These are phyloP conservation scores for Stenchaetothrips biformis DNA, from an alignment of 2,888 invertebrate species.

Conservation along the genomic window DNA sequence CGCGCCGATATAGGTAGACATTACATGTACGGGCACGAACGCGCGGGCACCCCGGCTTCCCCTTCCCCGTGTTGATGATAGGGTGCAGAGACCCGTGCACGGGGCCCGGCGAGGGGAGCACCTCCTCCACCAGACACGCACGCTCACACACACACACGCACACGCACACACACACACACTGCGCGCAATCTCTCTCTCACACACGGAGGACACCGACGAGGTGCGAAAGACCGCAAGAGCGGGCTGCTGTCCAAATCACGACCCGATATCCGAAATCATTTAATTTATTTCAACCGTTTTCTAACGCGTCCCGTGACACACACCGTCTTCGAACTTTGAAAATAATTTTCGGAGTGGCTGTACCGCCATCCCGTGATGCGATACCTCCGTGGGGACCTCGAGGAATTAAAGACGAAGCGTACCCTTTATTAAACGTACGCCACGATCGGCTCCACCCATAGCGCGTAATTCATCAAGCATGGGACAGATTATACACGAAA, in stretches of 20 bases:
- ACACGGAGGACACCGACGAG: not conserved
- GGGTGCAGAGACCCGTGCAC: not conserved
- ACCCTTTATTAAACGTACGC: slow-evolving; percentile 4
- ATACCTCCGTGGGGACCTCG: too few species aligned
- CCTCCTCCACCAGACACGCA: not conserved
- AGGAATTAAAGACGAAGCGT: too few species aligned
- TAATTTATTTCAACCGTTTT: too few species aligned
- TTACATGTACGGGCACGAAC: slow-evolving; percentile 22
- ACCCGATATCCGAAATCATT: too few species aligned
- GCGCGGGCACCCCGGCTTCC: not conserved
- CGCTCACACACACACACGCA: not conserved
- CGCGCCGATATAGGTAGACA: not conserved
- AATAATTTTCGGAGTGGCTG: too few species aligned
- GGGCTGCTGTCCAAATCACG: too few species aligned
- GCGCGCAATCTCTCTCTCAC: not conserved
- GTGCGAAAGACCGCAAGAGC: not conserved
- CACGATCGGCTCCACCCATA: slow-evolving; percentile 10
- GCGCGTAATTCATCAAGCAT: slow-evolving; percentile 3
- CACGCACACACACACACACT: not conserved
- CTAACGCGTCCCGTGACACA: too few species aligned
- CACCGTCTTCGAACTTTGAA: too few species aligned
- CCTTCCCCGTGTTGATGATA: not conserved
- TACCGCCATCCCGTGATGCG: too few species aligned
- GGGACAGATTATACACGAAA: slow-evolving; percentile 16
- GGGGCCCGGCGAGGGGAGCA: not conserved